These are phyloP conservation scores for Prunella strophiata DNA, from an alignment of 2,797 vertebrate species.

Conservation along the genomic window DNA sequence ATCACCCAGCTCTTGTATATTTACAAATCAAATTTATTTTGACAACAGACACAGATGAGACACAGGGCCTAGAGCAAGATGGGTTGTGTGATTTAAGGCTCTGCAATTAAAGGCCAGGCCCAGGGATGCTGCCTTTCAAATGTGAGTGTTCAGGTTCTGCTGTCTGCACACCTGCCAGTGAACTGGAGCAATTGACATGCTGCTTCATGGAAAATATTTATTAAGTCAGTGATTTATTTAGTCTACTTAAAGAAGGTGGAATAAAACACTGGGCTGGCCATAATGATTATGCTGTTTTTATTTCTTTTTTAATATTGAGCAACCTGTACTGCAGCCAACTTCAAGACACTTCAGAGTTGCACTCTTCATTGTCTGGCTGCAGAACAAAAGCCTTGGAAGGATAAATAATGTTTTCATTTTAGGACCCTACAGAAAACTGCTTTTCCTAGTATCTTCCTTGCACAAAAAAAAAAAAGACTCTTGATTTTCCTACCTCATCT, in stretches of 20 bases:
- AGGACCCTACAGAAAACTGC: not conserved
- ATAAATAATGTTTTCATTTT: not conserved
- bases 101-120: not conserved
- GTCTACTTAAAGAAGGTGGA: not conserved
- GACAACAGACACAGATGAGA: not conserved
- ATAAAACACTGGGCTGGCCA: not conserved
- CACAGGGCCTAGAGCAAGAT: not conserved
- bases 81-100: not conserved
- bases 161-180: not conserved
- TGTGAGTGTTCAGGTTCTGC: not conserved
- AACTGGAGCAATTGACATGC: not conserved
- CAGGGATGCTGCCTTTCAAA: not conserved
- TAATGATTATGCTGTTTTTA: not conserved
- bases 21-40: conserved; percentile 28
- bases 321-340: not conserved
- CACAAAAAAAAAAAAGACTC: not conserved
- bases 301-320: not conserved
- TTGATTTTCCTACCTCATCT: not conserved
- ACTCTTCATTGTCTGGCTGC: not conserved
- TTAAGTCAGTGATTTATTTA: conserved; percentile 23
- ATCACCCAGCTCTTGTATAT: not conserved
- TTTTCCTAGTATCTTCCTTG: not conserved
- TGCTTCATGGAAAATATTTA: not conserved
- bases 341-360: not conserved
- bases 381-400: not conserved